Evolutionary conservation across 2,113 vertebrate species (phyloP).

Genomic region (Papio anubis): DNA sequence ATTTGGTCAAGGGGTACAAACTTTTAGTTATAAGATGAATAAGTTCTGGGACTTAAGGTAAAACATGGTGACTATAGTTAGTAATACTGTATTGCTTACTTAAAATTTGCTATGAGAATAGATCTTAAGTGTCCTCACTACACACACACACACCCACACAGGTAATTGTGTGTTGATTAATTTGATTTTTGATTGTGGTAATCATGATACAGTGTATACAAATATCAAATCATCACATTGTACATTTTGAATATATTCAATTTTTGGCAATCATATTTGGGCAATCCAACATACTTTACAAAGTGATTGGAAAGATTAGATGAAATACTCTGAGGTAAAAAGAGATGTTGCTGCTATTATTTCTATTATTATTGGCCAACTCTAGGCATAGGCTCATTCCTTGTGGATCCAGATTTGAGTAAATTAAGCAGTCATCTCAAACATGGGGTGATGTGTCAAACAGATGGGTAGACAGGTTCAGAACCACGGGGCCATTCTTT

Average conservation of each 20-base stretch:
- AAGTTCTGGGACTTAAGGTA: not conserved
- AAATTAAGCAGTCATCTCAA: not conserved
- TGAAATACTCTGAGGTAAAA: not conserved
- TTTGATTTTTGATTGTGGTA: not conserved
- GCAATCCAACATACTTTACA: not conserved
- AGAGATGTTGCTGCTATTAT: not conserved
- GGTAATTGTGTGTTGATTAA: not conserved
- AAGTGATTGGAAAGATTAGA: not conserved
- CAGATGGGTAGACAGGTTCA: not conserved
- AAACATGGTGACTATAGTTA: not conserved
- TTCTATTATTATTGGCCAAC: not conserved
- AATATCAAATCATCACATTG: not conserved
- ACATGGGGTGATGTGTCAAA: not conserved
- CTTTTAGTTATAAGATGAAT: not conserved
- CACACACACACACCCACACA: not conserved
- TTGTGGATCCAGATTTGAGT: not conserved
- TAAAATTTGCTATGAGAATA: not conserved
- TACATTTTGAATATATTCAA: not conserved
- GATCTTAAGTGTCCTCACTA: not conserved
- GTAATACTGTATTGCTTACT: not conserved
- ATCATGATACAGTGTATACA: not conserved
- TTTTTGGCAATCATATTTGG: not conserved
- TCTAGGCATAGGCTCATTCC: not conserved
- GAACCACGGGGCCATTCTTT: not conserved
- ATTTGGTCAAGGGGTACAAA: not conserved